Evolutionary conservation across 2,113 vertebrate species (phyloP).

Genomic region (Mobula hypostoma): DNA sequence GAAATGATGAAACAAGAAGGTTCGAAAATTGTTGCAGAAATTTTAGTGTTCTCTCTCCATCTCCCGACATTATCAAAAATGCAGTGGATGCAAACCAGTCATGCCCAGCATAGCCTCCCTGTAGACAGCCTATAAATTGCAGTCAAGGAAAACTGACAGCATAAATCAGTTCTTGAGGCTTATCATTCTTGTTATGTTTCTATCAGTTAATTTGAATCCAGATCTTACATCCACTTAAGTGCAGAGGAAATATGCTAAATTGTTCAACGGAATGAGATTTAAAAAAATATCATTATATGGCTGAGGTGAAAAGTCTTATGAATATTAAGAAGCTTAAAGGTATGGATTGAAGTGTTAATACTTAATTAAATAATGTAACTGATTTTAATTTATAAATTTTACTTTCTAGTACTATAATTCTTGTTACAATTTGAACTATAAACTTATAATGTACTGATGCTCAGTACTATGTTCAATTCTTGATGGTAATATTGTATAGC

Average conservation of each 20-base stretch:
- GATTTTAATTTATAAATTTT: not conserved
- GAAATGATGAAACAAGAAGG: constrained; percentile 77
- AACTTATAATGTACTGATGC: not conserved
- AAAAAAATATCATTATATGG: not conserved
- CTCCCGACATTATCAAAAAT: constrained; percentile 78
- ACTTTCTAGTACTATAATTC: not conserved
- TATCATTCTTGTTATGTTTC: constrained; percentile 23
- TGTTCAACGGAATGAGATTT: not conserved
- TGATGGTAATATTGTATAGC: not conserved
- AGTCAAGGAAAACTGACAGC: constrained; percentile 62
- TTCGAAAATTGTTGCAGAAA: constrained; percentile 70
- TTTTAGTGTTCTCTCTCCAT: constrained; percentile 60
- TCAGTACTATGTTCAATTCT: not conserved
- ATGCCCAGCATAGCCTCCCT: constrained; percentile 59
- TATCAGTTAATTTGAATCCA: constrained; percentile 7
- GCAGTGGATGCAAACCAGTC: constrained; percentile 86
- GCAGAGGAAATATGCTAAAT: not conserved
- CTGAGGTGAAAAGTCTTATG: not conserved
- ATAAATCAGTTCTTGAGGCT: not conserved
- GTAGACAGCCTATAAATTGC: constrained; percentile 58
- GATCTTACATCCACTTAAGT: not conserved
- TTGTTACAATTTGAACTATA: not conserved
- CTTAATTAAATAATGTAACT: not conserved
- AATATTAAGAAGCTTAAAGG: not conserved
- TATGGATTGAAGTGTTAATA: not conserved